A percentile compares a stretch with the other conserved stretches of the same genome.
Conservation (phyloP, 2,113 vertebrate species). For the Anthoscopus minutus region DNA sequence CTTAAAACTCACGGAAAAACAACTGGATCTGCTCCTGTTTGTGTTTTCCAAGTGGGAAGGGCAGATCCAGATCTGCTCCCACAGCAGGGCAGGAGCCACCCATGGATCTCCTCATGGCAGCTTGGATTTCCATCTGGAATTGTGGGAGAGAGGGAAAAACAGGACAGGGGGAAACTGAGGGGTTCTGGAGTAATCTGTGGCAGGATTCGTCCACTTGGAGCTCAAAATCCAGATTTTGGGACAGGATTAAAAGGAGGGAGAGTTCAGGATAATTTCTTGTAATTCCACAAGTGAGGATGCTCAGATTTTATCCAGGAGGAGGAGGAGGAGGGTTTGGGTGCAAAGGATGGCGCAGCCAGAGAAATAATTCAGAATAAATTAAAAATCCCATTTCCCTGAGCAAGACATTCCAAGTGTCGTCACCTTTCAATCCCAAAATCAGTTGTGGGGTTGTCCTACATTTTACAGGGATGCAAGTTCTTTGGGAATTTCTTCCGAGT, state of each 20-base stretch:
- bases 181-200: neutral
- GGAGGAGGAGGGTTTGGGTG: no score
- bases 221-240: neutral
- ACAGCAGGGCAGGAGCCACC: neutral
- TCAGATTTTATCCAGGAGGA: neutral
- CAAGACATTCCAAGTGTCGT: fast-evolving
- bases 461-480: neutral
- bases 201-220: neutral
- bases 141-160: neutral
- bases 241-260: neutral
- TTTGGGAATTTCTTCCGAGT: neutral
- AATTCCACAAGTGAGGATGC: neutral
- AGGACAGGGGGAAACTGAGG: neutral
- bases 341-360: neutral
- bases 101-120: fast-evolving
- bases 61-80: neutral
- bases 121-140: neutral
- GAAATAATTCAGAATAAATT: neutral
- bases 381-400: neutral
- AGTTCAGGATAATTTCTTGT: fast-evolving
- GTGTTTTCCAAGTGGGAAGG: neutral
- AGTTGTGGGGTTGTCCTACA: neutral
- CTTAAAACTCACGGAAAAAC: neutral
- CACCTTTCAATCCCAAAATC: neutral
- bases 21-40: neutral